phyloP scores from a whole-genome alignment of 1,140 invertebrate genomes.

The Zaprionus ghesquierei region DNA sequence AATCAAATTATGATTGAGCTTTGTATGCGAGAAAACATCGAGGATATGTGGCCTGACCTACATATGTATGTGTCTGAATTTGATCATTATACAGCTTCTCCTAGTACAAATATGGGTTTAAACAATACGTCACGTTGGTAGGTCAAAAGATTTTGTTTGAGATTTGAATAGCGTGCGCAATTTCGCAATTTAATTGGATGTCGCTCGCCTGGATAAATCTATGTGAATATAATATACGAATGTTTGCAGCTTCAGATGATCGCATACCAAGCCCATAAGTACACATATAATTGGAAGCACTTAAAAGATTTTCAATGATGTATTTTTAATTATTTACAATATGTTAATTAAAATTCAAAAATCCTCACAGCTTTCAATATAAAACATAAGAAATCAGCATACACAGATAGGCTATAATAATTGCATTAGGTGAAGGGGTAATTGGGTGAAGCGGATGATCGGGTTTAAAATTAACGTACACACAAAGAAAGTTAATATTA shows the following conservation, averaged over 20 bases:
- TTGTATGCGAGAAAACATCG: not conserved
- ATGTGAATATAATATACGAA: not conserved
- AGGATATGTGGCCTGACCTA: not conserved
- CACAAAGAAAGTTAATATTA: not conserved
- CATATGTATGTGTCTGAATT: too few relatives aligned
- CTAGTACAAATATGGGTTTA: not conserved
- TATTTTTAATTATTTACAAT: conserved; percentile 67
- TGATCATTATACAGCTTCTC: not conserved
- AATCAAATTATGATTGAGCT: not conserved
- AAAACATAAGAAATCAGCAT: conserved; percentile 23
- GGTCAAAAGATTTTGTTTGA: not conserved
- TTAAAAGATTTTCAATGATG: conserved; percentile 60
- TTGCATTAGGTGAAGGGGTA: conserved; percentile 9
- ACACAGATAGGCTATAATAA: conserved; percentile 13
- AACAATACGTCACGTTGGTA: not conserved
- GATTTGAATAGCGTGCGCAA: not conserved
- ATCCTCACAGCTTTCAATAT: conserved; percentile 5
- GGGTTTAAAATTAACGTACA: not conserved
- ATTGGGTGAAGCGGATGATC: not conserved
- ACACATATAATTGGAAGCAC: conserved; percentile 52
- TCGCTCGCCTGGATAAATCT: not conserved
- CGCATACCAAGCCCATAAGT: not conserved
- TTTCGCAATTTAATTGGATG: not conserved
- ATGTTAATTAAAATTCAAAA: conserved; percentile 27
- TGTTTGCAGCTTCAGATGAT: not conserved